phyloP scores from a whole-genome alignment of 2,797 vertebrate genomes.

The Poliocrania exsul region DNA sequence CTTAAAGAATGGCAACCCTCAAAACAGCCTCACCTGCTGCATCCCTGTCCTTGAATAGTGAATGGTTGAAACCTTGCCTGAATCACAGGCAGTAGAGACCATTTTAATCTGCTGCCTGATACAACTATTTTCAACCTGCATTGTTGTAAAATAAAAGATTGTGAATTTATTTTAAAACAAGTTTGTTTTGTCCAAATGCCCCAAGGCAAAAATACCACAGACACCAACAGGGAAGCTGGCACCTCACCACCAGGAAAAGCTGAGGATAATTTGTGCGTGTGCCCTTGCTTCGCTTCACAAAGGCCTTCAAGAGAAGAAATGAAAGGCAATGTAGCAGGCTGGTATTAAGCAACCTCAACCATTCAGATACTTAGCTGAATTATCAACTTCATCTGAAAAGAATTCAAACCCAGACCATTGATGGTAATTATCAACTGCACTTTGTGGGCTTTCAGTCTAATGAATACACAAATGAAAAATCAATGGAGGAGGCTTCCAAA shows the following conservation, averaged over 20 bases:
- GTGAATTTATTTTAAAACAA: background rate
- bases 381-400: slow-evolving; percentile 35
- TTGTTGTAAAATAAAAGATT: background rate
- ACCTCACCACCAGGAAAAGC: background rate
- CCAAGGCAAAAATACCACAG: fast-evolving
- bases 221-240: background rate
- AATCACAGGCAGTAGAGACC: background rate
- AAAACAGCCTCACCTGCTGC: fast-evolving
- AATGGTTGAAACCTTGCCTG: background rate
- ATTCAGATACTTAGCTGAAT: slow-evolving; percentile 41
- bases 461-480: slow-evolving; percentile 62
- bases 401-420: slow-evolving; percentile 41
- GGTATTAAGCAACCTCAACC: slow-evolving; percentile 20
- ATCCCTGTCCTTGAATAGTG: background rate
- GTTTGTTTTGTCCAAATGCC: background rate
- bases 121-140: background rate
- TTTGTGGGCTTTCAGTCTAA: slow-evolving; percentile 63
- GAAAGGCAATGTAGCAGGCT: slow-evolving; percentile 10
- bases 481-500: slow-evolving; percentile 62
- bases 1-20: background rate
- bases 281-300: background rate
- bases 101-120: background rate
- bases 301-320: slow-evolving; percentile 5
- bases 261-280: background rate
- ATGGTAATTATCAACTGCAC: slow-evolving; percentile 62